Conservation (phyloP, 2,797 vertebrate genomes). For the Premnoplex brunnescens region DNA sequence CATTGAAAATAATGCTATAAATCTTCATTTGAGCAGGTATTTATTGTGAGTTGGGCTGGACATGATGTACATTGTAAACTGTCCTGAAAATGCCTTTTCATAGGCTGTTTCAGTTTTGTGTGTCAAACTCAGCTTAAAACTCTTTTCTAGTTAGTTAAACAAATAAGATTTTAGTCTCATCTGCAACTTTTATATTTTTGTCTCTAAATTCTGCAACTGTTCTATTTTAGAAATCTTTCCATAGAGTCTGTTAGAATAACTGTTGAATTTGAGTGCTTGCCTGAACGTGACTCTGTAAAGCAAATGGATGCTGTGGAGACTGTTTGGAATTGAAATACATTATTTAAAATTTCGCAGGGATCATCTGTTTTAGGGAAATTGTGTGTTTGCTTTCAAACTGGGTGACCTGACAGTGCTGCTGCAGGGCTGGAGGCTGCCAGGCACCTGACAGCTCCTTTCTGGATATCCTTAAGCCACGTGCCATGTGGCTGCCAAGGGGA, state of each 20-base stretch:
- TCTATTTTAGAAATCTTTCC: neutral
- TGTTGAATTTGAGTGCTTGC: neutral
- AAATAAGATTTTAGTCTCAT: neutral
- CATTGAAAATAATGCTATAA: neutral
- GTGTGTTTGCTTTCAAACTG: neutral
- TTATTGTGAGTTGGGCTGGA: neutral
- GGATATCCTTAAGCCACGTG: accelerated
- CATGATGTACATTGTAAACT: neutral
- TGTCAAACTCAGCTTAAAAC: neutral
- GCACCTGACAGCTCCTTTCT: neutral
- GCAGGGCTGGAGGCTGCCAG: neutral
- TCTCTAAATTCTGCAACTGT: neutral
- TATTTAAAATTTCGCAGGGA: neutral
- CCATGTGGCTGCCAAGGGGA: neutral
- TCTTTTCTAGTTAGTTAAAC: neutral
- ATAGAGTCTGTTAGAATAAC: neutral
- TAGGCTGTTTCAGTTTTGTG: neutral
- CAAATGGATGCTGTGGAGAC: neutral
- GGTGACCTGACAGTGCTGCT: neutral
- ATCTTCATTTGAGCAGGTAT: neutral
- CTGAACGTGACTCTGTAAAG: neutral
- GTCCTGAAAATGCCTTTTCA: neutral
- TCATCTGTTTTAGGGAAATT: neutral
- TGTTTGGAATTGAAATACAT: neutral
- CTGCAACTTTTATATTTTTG: neutral